Conservation (phyloP, 2,888 invertebrate genomes). For the Trichogramma dendrolimi region DNA sequence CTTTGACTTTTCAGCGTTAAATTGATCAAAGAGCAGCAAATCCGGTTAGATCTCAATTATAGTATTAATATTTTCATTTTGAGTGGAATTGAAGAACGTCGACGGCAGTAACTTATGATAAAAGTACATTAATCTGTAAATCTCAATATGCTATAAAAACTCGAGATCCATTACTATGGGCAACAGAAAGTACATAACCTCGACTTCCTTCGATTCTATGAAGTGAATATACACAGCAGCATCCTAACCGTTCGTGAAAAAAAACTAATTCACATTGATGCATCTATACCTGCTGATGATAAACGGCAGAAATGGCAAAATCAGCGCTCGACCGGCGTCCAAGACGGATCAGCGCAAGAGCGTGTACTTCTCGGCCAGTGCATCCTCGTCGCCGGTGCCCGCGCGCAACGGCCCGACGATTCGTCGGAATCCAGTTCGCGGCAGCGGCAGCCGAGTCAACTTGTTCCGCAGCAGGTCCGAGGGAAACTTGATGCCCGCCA, state of each 20-base stretch:
- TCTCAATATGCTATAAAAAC: not conserved
- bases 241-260: not conserved
- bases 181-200: slow-evolving; percentile 9
- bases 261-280: not conserved
- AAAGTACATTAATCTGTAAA: not conserved
- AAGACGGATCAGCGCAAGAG: slow-evolving; percentile 22
- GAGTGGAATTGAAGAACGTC: not conserved
- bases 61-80: not conserved
- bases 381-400: slow-evolving; percentile 42
- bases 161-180: not conserved
- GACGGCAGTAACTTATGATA: not conserved
- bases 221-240: not conserved
- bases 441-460: slow-evolving; percentile 36
- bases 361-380: slow-evolving; percentile 52
- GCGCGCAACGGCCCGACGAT: slow-evolving; percentile 36
- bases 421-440: slow-evolving; percentile 20
- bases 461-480: slow-evolving; percentile 69
- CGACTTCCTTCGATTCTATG: slow-evolving; percentile 8
- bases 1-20: slow-evolving; percentile 28
- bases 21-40: slow-evolving; percentile 35
- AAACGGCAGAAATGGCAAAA: slow-evolving; percentile 18
- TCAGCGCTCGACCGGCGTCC: slow-evolving; percentile 24
- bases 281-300: not conserved
- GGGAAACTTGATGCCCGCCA: slow-evolving; percentile 57
- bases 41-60: slow-evolving; percentile 33